Base-by-base conservation (phyloP, 2,113 vertebrate species). In the cat (Felis catus) region DNA sequence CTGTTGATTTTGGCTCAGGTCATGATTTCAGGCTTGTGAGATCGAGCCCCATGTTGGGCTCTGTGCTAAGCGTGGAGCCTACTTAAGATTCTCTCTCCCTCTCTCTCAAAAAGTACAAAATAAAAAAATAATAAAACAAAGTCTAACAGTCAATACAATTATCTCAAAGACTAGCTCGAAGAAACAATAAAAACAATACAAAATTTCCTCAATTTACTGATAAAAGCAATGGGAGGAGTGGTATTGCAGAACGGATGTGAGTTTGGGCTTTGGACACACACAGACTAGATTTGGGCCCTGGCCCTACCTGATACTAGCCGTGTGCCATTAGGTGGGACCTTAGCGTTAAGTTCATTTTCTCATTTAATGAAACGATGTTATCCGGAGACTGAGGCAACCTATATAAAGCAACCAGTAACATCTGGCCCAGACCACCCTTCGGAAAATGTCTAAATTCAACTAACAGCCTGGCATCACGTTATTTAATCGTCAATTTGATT, bases 361-460 rank as follows among this genome's bases (percentile, higher is more conserved):
- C 45, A 51, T 19, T 90, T 39, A 76, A 65, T n/a, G 41, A 90
- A 27, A 71, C 27, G 3, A 65, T 27, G 29, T 41, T n/a, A 21
- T 80, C 55, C 55, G 66, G 48, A 79, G 36, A 31, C 11, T 84
- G 65, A 39, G n/a, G 65, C 31, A 1, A 3, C 41, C 55, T 27
- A 93, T 12, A 86, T 13, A 61, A 96, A 89, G 78, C 33, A 88
- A 79, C 29, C 10, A 51, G 39, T 58, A n/a, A 58, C 6, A 10
- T 33, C 68, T 16, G 13, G 88, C 16, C 83, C 85, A 58, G 21
- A 74, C 21, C 16, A 90, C 33, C 74, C 90, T 55, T 31, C 51
- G 33, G 41, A 55, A n/a, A 11, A 53, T 45, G 53, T 92, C 48
- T 66, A 97, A 58, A 36, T 76, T 86, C 97, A 51, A 29, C 83